Percentiles rank a stretch among this genome's conserved stretches.
phyloP scores from a whole-genome alignment of 2,888 invertebrate species.

The Epistrophe grossulariae region DNA sequence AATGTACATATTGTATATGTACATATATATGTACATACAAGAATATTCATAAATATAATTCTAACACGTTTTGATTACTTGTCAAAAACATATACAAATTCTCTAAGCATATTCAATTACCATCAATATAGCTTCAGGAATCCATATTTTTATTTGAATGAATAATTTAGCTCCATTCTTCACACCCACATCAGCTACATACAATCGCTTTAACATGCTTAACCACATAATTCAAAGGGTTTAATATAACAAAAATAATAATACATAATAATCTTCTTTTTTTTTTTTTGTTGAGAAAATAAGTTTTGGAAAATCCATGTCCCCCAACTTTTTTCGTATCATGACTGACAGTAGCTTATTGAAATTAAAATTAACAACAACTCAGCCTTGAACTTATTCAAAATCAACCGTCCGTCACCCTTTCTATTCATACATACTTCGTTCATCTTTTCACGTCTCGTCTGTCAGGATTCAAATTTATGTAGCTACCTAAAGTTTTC shows the following conservation, averaged over 20 bases:
- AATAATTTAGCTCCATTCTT: not conserved
- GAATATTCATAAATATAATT: not conserved
- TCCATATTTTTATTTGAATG: not conserved
- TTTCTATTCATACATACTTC: not conserved
- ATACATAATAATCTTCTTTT: not conserved
- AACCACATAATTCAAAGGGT: not conserved
- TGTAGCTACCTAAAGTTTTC: not conserved
- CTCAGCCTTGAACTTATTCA: not conserved
- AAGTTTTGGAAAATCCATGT: not conserved
- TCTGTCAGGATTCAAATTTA: not conserved
- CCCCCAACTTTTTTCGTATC: not conserved
- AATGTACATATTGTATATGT: no score
- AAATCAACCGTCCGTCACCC: not conserved
- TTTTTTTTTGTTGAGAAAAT: no score
- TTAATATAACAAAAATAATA: not conserved
- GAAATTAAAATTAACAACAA: constrained; percentile 28
- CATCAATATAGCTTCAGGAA: not conserved
- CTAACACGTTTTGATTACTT: not conserved
- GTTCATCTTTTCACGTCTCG: not conserved
- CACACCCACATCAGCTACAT: not conserved
- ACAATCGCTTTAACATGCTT: not conserved
- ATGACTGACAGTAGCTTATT: constrained; percentile 18
- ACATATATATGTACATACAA: no score
- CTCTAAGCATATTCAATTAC: not conserved
- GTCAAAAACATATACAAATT: not conserved